Conservation (phyloP, 2,113 vertebrate genomes). For the Xiphophorus maculatus region DNA sequence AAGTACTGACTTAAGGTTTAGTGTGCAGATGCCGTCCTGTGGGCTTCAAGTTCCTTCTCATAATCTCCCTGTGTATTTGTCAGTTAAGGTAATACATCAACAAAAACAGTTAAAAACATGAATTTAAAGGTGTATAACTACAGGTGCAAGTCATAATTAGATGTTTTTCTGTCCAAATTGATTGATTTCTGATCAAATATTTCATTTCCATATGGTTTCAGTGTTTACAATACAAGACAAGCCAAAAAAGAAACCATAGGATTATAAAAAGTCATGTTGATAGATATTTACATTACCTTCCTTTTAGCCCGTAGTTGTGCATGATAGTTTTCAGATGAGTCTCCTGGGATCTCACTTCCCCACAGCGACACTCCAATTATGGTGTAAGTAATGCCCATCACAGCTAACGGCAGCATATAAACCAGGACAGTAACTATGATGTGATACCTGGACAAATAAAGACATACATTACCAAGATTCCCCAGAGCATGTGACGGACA, state of each 20-base stretch:
- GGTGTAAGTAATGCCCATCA: conserved; percentile 96
- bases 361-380: conserved; percentile 93
- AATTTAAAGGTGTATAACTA: not conserved
- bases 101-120: not conserved
- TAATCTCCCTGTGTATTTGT: not conserved
- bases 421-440: conserved; percentile 90
- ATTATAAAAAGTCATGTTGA: not conserved
- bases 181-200: not conserved
- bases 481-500: not conserved
- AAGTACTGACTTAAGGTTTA: too few species aligned
- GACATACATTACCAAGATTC: conserved; percentile 82
- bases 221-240: not conserved
- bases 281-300: conserved; percentile 82
- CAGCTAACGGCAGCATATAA: conserved; percentile 90
- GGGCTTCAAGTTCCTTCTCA: too few species aligned
- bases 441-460: conserved; percentile 93
- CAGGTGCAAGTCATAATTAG: not conserved
- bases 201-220: too few species aligned
- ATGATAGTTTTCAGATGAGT: conserved; percentile 91
- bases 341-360: conserved; percentile 95
- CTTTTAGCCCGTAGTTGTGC: conserved; percentile 93
- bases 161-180: not conserved
- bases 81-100: not conserved
- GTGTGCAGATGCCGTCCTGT: too few species aligned
- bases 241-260: not conserved